These are phyloP conservation scores for Gulo gulo DNA, from an alignment of 2,113 vertebrate genomes.

Conservation along the genomic window DNA sequence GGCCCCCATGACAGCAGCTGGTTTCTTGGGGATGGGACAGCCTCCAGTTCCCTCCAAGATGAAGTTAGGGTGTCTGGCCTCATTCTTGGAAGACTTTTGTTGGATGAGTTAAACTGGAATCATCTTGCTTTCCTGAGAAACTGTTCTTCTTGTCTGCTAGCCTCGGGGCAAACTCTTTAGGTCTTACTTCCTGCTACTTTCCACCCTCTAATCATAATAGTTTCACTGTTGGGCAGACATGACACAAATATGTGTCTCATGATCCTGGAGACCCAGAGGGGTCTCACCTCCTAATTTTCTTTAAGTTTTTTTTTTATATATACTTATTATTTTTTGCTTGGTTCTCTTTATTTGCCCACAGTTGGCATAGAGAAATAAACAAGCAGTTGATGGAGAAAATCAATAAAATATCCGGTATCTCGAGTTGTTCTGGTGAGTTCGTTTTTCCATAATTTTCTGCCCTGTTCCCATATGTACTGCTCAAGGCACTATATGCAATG, in stretches of 20 bases:
- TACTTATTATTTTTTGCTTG: background rate
- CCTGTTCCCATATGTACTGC: background rate
- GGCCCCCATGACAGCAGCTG: background rate
- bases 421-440: background rate
- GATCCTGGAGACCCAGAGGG: constrained; percentile 57
- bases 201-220: constrained; percentile 66
- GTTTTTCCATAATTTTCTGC: background rate
- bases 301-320: background rate
- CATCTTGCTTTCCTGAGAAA: constrained; percentile 21
- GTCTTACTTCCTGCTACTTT: constrained; percentile 65
- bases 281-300: constrained; percentile 59
- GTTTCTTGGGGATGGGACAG: background rate
- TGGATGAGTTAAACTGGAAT: constrained; percentile 22
- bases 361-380: background rate
- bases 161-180: constrained; percentile 44
- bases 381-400: background rate
- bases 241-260: constrained; percentile 33
- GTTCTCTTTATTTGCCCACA: background rate
- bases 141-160: constrained; percentile 27
- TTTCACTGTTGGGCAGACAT: background rate
- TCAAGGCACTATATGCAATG: background rate
- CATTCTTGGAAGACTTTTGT: constrained; percentile 33
- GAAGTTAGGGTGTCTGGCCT: background rate
- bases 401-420: background rate
- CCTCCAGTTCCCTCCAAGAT: background rate